Evolutionary conservation across 2,113 vertebrate species (phyloP), one percentile per base, ranked within the genome.

Genomic region (Clinocottus analis): DNA sequence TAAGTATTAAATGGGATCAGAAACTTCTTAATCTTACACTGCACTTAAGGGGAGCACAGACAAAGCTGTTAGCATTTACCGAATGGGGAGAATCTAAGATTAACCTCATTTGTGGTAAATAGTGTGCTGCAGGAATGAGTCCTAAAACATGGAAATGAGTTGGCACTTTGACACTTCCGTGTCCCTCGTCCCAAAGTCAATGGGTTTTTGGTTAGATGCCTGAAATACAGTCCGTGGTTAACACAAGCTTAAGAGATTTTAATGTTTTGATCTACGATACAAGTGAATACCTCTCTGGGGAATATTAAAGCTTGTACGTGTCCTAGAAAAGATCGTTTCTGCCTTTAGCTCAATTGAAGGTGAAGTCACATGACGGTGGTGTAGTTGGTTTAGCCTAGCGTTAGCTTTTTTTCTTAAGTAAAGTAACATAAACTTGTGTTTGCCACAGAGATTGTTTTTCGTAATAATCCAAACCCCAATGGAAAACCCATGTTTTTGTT

Each of bases 71-170:
- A 61, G 67, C 41, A 43, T 79, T 78, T 66, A 73, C 49, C 49
- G 19, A 74, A 83, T 31, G 14, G 14, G 3, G 55, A 58, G 73
- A 86, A 91, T 85, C 80, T 87, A 75, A 89, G 86, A 90, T 90
- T 90, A 89, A 86, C 84, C 77, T 45, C 55, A 69, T 84, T 77
- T 73, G 61, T 73, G 27, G 21, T 63, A 45, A 84, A 88, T 14
- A 70, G 10, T 56, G 53, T 4, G 12, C 53, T 14, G 53, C 53
- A 56, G 53, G 4, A 56, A 56, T 13, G 23, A 27, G 23, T 19
- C 53, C 53, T 27, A 7, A 56, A 56, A 25, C 51, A 11, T 23
- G 11, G n/a, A 25, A 25, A 25, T 13, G 10, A 55, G 51, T 55
- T 23, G n/a, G 51, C 51, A 55, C 51, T 25, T 25, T 25, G n/a